Base-by-base conservation (phyloP, 2,888 invertebrate genomes). In the Eueremaeus valkanovi region DNA sequence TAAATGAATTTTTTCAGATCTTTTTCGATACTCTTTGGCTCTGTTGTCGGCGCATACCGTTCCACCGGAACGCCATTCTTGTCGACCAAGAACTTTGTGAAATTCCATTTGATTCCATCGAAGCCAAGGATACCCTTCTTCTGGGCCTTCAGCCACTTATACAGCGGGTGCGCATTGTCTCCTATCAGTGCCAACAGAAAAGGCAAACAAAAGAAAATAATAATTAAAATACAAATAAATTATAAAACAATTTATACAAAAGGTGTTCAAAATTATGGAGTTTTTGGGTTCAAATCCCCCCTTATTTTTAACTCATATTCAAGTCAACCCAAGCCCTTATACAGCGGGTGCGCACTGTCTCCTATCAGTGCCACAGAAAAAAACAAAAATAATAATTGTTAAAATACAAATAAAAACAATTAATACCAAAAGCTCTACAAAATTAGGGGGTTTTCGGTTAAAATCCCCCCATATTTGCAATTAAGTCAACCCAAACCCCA, bases 71-170 rank as follows among this genome's bases (percentile, higher is more conserved):
- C 84, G 0, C 92, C 92, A 24, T 42, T n/a, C 16, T n/a, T 45
- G 45, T 92, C 88, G 33, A 93, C 85, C 49, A 94, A 86, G 83
- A 93, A 94, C 83, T 94, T 94, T 0, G 92, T 89, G 82, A 92
- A 94, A 84, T 94, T 94, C 93, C 93, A 94, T 82, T 92, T 93
- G 79, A 93, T 91, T 78, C 88, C 88, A 82, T 90, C 75, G 49
- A 42, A 63, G 51, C 45, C 58, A 0, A 78, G 78, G 77, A 84
- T 83, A n/a, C 88, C 88, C 36, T 88, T 88, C 81, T 86, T 84
- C 79, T 86, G 86, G 73, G 84, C 81, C 82, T 90, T 90, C 78
- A 90, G 83, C 80, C 86, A 91, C 72, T 87, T 85, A 85, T 86
- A 91, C 27, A 92, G 82, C 0, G 90, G 90, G 82, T 88, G 87